Evolutionary conservation across 2,888 invertebrate genomes (phyloP).

Genomic region (Folsomia manolachei): DNA sequence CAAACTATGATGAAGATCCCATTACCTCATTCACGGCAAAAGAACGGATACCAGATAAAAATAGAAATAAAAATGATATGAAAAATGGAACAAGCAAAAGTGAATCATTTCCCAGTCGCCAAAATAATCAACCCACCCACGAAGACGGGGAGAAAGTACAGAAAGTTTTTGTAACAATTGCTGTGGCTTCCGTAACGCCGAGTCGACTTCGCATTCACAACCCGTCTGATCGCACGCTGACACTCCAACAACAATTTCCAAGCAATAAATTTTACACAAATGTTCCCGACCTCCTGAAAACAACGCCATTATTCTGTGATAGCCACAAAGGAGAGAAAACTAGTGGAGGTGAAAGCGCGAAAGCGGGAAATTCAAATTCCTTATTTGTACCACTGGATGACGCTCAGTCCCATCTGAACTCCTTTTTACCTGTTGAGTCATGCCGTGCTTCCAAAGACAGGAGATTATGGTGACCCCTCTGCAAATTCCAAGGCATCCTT

Average conservation of each 20-base stretch:
- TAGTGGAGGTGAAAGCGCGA: too few species aligned
- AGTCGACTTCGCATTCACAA: not conserved
- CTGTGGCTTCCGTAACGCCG: not conserved
- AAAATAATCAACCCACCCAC: too few species aligned
- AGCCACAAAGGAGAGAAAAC: too few species aligned
- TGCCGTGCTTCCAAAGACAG: too few species aligned
- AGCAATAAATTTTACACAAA: too few species aligned
- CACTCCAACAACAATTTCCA: not conserved
- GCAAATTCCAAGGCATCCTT: not conserved
- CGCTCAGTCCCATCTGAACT: too few species aligned
- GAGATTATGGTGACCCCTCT: too few species aligned
- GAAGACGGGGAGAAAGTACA: not conserved
- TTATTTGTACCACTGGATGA: too few species aligned
- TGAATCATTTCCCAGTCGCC: not conserved
- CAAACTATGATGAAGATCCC: not conserved
- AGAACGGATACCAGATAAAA: not conserved
- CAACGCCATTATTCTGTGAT: not conserved
- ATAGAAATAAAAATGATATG: constrained; percentile 4
- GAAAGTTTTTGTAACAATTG: not conserved
- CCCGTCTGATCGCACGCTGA: not conserved
- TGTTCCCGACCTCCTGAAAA: not conserved
- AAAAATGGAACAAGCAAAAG: not conserved
- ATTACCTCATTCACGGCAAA: not conserved
- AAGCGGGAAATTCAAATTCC: too few species aligned
- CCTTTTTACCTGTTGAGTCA: too few species aligned